phyloP scores from a whole-genome alignment of 1,140 invertebrate genomes.

The Drosophila sechellia region DNA sequence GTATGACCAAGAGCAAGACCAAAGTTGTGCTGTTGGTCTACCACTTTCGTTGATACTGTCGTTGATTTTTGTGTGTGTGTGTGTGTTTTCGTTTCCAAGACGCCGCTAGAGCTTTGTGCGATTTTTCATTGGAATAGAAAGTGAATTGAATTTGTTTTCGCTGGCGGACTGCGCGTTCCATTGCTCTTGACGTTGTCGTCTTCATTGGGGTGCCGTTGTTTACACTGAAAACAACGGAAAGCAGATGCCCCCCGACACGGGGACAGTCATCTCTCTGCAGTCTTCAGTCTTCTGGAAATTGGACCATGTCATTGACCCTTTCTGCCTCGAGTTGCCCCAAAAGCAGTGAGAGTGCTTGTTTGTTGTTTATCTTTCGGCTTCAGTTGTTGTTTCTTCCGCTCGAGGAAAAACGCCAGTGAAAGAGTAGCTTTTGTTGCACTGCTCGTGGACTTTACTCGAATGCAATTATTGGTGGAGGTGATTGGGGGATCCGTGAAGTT shows the following conservation, averaged over 20 bases:
- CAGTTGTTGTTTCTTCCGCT: constrained; percentile 28
- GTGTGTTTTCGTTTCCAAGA: constrained; percentile 25
- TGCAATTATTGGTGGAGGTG: constrained; percentile 22
- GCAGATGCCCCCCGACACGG: too few relatives aligned
- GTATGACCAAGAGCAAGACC: constrained; percentile 60
- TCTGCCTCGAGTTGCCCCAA: constrained; percentile 45
- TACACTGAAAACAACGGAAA: constrained; percentile 61
- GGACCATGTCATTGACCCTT: constrained; percentile 83
- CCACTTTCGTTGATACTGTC: constrained; percentile 83
- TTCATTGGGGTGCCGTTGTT: constrained; percentile 61
- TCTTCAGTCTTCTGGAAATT: constrained; percentile 48
- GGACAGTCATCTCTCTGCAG: constrained; percentile 7
- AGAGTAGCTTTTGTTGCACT: constrained; percentile 36
- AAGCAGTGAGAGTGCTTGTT: constrained; percentile 74
- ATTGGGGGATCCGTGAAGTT: background rate
- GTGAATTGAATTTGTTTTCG: constrained; percentile 81
- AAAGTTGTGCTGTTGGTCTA: constrained; percentile 64
- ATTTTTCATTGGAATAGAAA: constrained; percentile 84
- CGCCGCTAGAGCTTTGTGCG: constrained; percentile 70
- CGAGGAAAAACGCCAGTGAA: constrained; percentile 37
- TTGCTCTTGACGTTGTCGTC: constrained; percentile 66
- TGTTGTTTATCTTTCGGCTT: constrained; percentile 39
- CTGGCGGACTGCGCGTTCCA: constrained; percentile 48
- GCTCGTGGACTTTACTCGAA: constrained; percentile 41
- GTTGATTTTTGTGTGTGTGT: constrained; percentile 49